Base-by-base conservation (phyloP, 1,140 invertebrate species). In the Drosophila arawakana region DNA sequence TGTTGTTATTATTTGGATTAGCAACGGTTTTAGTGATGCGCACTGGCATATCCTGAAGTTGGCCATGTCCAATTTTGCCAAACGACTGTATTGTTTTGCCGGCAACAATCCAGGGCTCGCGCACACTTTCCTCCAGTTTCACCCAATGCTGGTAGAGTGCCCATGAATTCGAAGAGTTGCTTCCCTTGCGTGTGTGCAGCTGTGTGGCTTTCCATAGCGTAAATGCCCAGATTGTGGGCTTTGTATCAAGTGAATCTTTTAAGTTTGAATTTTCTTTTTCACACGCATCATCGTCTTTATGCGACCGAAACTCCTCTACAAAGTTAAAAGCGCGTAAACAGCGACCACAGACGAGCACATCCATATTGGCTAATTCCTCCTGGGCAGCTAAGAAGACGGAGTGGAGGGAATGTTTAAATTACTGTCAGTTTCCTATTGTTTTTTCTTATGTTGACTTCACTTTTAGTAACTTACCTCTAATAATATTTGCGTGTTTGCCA, bases 151-250 rank as follows among this genome's bases (percentile, higher is more conserved):
- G 96, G 91, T 97, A 97, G 0, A 97, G 91, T 58, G 95, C 94
- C 96, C 96, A 97, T 2, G 96, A 95, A 77, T 95, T 95, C 7
- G 93, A 91, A 1, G 74, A 58, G 18, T 91, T 93, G 43, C 91
- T 93, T 57, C 94, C 93, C n/a, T 93, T 89, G 43, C 93, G 92
- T 5, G 93, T 93, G 71, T 93, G 89, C 7, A 92, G 52, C 68
- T 94, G 93, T 46, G 95, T 94, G 11, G 94, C 94, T 88, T 97
- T 97, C 96, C 96, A 97, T 25, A 97, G 81, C 9, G 96, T 93
- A 91, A 97, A 97, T 49, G 96, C 96, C 96, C 96, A 97, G 2
- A 97, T 95, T 93, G 96, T 95, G 10, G 96, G 95, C 92, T 96
- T 96, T 61, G 94, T 94, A 92, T 97, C 96, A 91, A 95, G 93